A percentile compares a stretch with the other conserved stretches of the same genome.
Conservation (phyloP, 2,797 vertebrate species). For the Hemitrygon akajei region DNA sequence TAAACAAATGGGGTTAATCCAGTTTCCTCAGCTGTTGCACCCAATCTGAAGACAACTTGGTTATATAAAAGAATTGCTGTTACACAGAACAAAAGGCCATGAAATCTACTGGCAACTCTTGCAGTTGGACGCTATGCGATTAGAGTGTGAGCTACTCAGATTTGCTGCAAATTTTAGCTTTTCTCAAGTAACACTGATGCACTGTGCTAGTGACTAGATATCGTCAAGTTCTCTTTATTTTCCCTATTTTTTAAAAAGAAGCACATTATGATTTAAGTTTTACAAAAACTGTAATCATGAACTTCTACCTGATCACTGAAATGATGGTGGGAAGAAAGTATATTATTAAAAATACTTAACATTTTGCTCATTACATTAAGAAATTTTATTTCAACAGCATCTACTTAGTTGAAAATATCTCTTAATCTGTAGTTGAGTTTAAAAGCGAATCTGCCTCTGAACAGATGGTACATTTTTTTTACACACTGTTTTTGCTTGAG, state of each 20-base stretch:
- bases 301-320: slow-evolving; percentile 19
- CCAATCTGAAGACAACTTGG: slow-evolving; percentile 28
- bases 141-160: slow-evolving; percentile 62
- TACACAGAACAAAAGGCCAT: slow-evolving; percentile 29
- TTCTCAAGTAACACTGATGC: slow-evolving; percentile 70
- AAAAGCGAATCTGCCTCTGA: slow-evolving; percentile 28
- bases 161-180: slow-evolving; percentile 75
- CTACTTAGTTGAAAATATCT: slow-evolving; percentile 31
- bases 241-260: slow-evolving; percentile 54
- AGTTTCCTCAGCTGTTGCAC: slow-evolving; percentile 30
- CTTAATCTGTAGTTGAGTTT: slow-evolving; percentile 19
- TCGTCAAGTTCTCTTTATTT: slow-evolving; percentile 56
- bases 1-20: background rate
- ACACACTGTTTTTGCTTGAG: slow-evolving; percentile 22
- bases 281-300: slow-evolving; percentile 37
- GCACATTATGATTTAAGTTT: slow-evolving; percentile 27
- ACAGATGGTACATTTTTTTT: slow-evolving; percentile 27
- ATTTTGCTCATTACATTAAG: slow-evolving; percentile 30
- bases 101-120: slow-evolving; percentile 47
- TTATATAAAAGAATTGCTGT: slow-evolving; percentile 13
- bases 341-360: slow-evolving; percentile 20
- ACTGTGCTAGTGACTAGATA: slow-evolving; percentile 89
- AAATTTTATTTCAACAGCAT: slow-evolving; percentile 9
- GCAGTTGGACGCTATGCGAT: slow-evolving; percentile 56
- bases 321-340: slow-evolving; percentile 24